A percentile compares a stretch with the other conserved stretches of the same genome.
Evolutionary conservation across 2,888 invertebrate species (phyloP).

Genomic region (Apamea epomidion): DNA sequence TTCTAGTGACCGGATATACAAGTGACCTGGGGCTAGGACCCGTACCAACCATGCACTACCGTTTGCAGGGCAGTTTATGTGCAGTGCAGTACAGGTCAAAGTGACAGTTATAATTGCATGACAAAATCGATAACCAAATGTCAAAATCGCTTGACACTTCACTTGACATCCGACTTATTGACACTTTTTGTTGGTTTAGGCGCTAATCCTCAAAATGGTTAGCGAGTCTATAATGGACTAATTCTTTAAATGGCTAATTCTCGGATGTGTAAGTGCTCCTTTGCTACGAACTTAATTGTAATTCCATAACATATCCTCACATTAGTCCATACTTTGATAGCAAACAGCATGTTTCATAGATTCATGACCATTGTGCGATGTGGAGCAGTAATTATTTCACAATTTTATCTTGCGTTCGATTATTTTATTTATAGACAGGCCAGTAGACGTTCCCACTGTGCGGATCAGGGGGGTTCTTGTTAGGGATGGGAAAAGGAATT

Average conservation of each 20-base stretch:
- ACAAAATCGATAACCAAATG: too few species aligned
- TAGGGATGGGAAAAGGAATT: conserved; percentile 63
- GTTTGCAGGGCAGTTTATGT: conserved; percentile 13
- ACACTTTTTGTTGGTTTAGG: too few species aligned
- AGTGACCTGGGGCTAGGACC: neutral
- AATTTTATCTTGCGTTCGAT: conserved; percentile 81
- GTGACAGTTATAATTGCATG: neutral
- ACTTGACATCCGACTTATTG: neutral
- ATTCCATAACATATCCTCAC: conserved; percentile 1
- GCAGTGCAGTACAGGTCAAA: conserved; percentile 19
- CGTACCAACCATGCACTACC: neutral
- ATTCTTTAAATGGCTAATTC: too few species aligned
- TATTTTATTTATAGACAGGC: conserved; percentile 83
- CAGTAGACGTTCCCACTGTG: conserved; percentile 79
- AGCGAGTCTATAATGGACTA: too few species aligned
- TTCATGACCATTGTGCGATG: conserved; percentile 58
- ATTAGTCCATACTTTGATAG: conserved; percentile 27
- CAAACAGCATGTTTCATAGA: conserved; percentile 27
- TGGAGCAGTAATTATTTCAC: conserved; percentile 82
- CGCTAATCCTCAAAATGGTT: too few species aligned
- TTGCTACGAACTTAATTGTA: neutral
- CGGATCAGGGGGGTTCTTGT: conserved; percentile 62
- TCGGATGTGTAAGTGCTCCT: too few species aligned
- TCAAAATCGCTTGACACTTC: conserved; percentile 1
- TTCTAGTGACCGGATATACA: too few species aligned